Base-by-base conservation (phyloP, 1,140 invertebrate genomes). In the Drosophila pectinifera region DNA sequence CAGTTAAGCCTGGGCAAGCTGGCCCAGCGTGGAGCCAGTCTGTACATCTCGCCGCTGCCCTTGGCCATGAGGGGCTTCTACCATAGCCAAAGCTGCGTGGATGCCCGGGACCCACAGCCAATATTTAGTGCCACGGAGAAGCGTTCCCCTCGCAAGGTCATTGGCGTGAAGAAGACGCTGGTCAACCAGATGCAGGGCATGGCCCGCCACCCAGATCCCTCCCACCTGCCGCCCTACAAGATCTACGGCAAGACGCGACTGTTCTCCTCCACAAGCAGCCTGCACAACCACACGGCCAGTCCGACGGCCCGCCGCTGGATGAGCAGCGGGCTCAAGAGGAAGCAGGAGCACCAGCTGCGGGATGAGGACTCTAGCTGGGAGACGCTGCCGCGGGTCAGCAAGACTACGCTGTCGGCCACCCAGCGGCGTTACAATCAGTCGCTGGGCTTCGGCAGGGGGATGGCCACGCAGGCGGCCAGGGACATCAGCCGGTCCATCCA, bases 181-280 rank as follows among this genome's bases (percentile, higher is more conserved):
- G 56, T 80, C 2, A 85, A 85, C 31, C 81, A 78, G 39, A 65
- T 80, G 73, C 77, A 70, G 46, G 81, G 81, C 24, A 59, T 80
- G 75, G 18, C 3, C 2, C 51, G 42, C 3, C 20, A 14, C 18
- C 3, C 22, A 1, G 13, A 7, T 18, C n/a, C 34, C 22, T 16
- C 42, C 2, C 54, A 38, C 20, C 3, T 51, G n/a, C n/a, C 13
- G 1, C 22, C 72, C 3, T 80, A 80, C 34, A 63, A 51, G 31
- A 64, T 85, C 28, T 85, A 74, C 6, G 78, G 83, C 8, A 55
- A 46, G 26, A 69, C 69, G 1, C 57, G 14, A 4, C 13, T 46
- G 5, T 88, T 79, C 24, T 64, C 61, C 24, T 72, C 73, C 3
- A n/a, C 41, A 28, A 74, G 59, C 74, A 74, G 62, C n/a, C 10